These are phyloP conservation scores for Rhynchotus rufescens DNA, from an alignment of 2,797 vertebrate genomes.

Conservation along the genomic window DNA sequence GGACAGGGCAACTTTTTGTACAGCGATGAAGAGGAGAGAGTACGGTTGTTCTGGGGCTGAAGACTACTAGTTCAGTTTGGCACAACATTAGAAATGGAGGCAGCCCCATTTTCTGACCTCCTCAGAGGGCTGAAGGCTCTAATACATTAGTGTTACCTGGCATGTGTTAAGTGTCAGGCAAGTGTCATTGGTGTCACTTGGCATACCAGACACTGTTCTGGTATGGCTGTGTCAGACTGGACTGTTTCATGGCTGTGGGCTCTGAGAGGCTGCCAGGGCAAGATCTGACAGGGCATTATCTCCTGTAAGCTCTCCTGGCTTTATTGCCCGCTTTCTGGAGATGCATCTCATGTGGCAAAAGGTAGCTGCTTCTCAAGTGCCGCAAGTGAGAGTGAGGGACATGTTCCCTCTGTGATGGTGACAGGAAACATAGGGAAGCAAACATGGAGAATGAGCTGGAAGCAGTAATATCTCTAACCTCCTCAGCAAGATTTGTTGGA, in stretches of 20 bases:
- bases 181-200: rapidly evolving
- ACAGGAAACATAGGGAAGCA: background rate
- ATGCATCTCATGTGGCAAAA: background rate
- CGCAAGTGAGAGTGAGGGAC: background rate
- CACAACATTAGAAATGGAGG: background rate
- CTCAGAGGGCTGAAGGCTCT: background rate
- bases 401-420: background rate
- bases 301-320: background rate
- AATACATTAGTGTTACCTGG: rapidly evolving
- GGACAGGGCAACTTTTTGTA: background rate
- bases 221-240: background rate
- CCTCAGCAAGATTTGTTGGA: background rate
- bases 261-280: background rate
- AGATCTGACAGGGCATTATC: background rate
- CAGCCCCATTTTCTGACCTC: background rate
- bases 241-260: background rate
- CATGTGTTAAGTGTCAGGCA: background rate
- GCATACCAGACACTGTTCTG: background rate
- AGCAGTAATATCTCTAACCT: background rate
- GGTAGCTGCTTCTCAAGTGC: background rate
- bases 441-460: background rate
- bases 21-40: background rate
- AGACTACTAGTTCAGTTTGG: background rate
- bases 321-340: background rate
- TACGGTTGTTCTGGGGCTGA: background rate